Base-by-base conservation (phyloP, 64 coral and sea anemone species). In the Montipora foliosa region DNA sequence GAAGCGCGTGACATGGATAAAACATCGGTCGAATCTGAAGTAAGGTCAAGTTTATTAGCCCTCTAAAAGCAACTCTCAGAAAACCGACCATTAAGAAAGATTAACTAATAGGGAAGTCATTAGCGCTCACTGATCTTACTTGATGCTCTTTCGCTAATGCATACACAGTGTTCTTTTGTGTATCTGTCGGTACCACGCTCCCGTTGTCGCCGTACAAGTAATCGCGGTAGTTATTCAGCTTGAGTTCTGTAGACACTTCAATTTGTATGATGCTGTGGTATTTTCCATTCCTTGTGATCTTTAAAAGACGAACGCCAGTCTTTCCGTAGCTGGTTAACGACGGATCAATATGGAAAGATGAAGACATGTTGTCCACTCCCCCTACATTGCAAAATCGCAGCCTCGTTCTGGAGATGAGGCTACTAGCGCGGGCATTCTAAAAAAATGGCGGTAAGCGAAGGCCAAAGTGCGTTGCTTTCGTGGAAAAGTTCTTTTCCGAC, bases 401-500 rank as follows among this genome's bases (percentile, higher is more conserved):
- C 76, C 46, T 78, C 76, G 13, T 19, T 37, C 11, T 78, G 76
- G 46, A 13, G 47, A 49, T 44, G 46, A 85, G 59, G 44, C 2
- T 6, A 8, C 6, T 0, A 86, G 45, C 44, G 82, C 82, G 82
- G 59, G 66, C 19, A 71, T 49, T 86, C 62, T 86, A 19, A 44
- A 81, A 70, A 93, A 92, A 97, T 97, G 96, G 93, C 96, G 72
- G 89, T 62, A 75, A 92, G 53, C 53, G 86, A 95, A 9, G 61
- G 76, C 12, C 74, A 95, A 9, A 51, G 81, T 29, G 19, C 74
- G 15, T 64, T 67, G 37, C 44, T 47, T 29, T 64, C 55, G 29
- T 95, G 89, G 93, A 93, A 93, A 84, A 95, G 84, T 89, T 93
- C 96, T 53, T 84, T 96, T 82, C 90, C 95, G 74, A 97, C 96